These are phyloP conservation scores for Glyphotaelius pellucidus DNA, from an alignment of 2,888 invertebrate species.

Conservation along the genomic window DNA sequence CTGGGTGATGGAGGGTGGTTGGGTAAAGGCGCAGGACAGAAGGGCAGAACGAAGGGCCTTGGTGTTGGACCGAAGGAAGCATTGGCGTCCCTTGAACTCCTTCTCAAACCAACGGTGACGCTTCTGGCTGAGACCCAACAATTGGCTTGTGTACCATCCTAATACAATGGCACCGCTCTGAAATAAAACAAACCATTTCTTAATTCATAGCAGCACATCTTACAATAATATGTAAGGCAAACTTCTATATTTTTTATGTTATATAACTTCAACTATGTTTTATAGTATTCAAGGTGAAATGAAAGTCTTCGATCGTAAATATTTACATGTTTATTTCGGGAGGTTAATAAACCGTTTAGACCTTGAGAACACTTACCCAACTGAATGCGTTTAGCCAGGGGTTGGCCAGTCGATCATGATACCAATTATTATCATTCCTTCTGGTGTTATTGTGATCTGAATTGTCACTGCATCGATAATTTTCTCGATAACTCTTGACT, in stretches of 20 bases:
- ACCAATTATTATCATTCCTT: slow-evolving; percentile 73
- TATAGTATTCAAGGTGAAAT: background rate
- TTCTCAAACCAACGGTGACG: slow-evolving; percentile 62
- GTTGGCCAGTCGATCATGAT: slow-evolving; percentile 73
- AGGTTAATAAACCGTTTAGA: background rate
- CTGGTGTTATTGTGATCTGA: slow-evolving; percentile 68
- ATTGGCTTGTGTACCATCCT: slow-evolving; percentile 81
- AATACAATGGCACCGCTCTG: slow-evolving; percentile 80
- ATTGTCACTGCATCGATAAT: slow-evolving; percentile 70
- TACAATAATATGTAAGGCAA: slow-evolving; percentile 23
- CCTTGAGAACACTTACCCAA: slow-evolving; percentile 72
- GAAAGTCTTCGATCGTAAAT: background rate
- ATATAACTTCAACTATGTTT: background rate
- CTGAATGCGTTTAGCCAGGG: slow-evolving; percentile 77
- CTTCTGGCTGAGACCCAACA: slow-evolving; percentile 71
- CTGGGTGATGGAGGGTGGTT: slow-evolving; percentile 45
- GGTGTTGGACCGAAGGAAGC: slow-evolving; percentile 63
- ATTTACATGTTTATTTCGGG: background rate
- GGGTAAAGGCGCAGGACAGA: slow-evolving; percentile 67
- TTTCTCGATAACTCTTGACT: slow-evolving; percentile 69
- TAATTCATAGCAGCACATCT: slow-evolving; percentile 44
- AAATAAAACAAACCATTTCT: slow-evolving; percentile 65
- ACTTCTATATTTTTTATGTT: background rate
- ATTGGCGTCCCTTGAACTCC: slow-evolving; percentile 49
- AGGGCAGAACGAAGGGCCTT: slow-evolving; percentile 65